Evolutionary conservation across 2,113 vertebrate genomes (phyloP).

Genomic region (Eira barbara): DNA sequence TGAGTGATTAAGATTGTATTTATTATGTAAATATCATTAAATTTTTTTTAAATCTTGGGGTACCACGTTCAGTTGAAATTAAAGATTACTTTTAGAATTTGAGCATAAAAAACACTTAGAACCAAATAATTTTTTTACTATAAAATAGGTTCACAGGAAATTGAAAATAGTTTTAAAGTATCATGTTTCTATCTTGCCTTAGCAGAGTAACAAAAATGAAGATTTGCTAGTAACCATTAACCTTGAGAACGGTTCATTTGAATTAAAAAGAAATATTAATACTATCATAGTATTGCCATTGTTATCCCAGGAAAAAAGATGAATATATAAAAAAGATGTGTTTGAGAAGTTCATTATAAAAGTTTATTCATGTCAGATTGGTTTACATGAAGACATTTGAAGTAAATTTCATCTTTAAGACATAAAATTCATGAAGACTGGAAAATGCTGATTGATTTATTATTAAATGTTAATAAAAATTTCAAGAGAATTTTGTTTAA

Average conservation of each 20-base stretch:
- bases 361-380: neutral
- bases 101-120: neutral
- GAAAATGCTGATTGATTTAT: neutral
- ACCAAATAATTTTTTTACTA: constrained; percentile 37
- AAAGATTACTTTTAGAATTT: constrained; percentile 28
- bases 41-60: neutral
- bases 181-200: constrained; percentile 7
- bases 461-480: constrained; percentile 31
- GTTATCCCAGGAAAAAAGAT: neutral
- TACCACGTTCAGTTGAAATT: constrained; percentile 8
- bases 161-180: constrained; percentile 22
- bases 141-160: constrained; percentile 9
- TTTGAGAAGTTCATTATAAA: constrained; percentile 20
- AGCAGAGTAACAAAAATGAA: constrained; percentile 5
- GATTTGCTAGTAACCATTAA: constrained; percentile 6
- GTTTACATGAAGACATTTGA: neutral
- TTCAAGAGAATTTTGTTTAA: constrained; percentile 23
- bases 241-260: constrained; percentile 16
- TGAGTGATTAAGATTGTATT: constrained; percentile 89
- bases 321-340: neutral
- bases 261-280: constrained; percentile 20
- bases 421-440: constrained; percentile 16
- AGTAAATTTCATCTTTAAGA: constrained; percentile 28
- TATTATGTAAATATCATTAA: constrained; percentile 56
- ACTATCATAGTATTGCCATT: neutral